Conservation (phyloP, 1,140 invertebrate genomes). For the Euura saliciscinereae region DNA sequence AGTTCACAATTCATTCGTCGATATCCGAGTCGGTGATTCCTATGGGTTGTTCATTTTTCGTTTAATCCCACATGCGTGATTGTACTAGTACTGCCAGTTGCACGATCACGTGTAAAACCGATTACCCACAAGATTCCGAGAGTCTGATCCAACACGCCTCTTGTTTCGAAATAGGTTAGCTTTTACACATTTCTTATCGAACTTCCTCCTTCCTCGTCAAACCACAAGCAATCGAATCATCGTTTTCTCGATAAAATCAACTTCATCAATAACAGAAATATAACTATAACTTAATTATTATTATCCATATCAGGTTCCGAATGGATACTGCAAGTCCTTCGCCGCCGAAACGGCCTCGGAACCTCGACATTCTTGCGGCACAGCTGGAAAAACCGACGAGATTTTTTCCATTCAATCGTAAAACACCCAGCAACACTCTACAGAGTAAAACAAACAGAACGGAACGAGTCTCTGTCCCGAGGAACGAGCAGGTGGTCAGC, state of each 20-base stretch:
- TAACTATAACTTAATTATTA: too few relatives aligned
- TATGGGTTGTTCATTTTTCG: neutral
- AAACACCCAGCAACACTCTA: neutral
- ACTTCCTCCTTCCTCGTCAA: too few relatives aligned
- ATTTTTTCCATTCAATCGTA: neutral
- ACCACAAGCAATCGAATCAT: too few relatives aligned
- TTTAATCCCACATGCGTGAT: neutral
- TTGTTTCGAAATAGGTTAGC: too few relatives aligned
- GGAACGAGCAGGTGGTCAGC: neutral
- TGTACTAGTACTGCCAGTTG: neutral
- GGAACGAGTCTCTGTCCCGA: neutral
- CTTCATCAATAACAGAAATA: too few relatives aligned
- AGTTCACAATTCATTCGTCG: neutral
- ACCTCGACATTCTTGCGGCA: neutral
- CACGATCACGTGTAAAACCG: neutral
- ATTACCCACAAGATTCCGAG: too few relatives aligned
- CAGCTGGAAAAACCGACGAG: neutral
- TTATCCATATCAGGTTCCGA: neutral
- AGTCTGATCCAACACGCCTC: too few relatives aligned
- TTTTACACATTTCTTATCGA: too few relatives aligned
- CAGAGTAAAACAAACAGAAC: neutral
- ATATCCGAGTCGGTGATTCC: neutral
- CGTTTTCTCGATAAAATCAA: too few relatives aligned
- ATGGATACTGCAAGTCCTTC: slow-evolving; percentile 11
- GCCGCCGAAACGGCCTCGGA: neutral